Conservation (phyloP, 2,888 invertebrate genomes). For the Physocephala rufipes region DNA sequence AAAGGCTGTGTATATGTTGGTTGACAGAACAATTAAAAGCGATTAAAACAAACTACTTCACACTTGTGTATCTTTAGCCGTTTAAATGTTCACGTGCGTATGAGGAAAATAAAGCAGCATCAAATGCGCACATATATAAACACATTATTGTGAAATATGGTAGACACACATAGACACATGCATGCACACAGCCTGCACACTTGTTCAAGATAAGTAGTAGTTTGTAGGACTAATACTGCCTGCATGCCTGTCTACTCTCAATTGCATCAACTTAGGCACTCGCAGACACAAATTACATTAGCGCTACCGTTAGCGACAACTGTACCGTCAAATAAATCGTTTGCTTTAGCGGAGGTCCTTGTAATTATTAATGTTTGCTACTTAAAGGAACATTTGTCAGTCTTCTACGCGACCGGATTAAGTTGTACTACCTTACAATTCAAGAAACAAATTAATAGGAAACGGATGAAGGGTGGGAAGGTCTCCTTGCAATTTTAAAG, state of each 20-base stretch:
- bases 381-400: slow-evolving; percentile 26
- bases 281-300: slow-evolving; percentile 11
- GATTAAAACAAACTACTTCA: slow-evolving; percentile 36
- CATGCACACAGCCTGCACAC: background rate
- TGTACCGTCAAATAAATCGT: background rate
- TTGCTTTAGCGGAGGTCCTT: slow-evolving; percentile 15
- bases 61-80: slow-evolving; percentile 45
- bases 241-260: background rate
- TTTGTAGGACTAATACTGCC: too few species aligned
- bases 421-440: slow-evolving; percentile 13
- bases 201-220: too few species aligned
- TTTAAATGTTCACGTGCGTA: slow-evolving; percentile 28
- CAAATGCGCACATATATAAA: background rate
- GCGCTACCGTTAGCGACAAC: background rate
- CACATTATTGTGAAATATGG: background rate
- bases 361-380: slow-evolving; percentile 31
- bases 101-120: slow-evolving; percentile 13
- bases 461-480: background rate
- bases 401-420: slow-evolving; percentile 23
- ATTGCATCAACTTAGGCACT: slow-evolving; percentile 2
- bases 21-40: slow-evolving; percentile 37
- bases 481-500: too few species aligned
- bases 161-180: slow-evolving; percentile 1
- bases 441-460: background rate
- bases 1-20: slow-evolving; percentile 44